phyloP scores from a whole-genome alignment of 64 coral and sea anemone genomes.

The Porites australiensis region DNA sequence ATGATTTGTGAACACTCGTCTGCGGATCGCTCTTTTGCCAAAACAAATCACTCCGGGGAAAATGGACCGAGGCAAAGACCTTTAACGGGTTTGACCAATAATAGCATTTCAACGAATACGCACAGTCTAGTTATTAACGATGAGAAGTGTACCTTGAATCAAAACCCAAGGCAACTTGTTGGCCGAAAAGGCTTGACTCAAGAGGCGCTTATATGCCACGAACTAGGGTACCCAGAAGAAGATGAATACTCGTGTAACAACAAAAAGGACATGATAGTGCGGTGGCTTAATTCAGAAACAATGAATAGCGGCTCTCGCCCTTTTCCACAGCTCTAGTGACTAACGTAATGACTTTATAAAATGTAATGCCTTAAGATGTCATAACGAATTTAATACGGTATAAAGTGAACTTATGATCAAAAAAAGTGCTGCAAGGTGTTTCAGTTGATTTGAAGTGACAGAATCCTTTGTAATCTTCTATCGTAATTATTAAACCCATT shows the following conservation, averaged over 20 bases:
- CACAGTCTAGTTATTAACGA: background rate
- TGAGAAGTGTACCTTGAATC: background rate
- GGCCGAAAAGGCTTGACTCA: background rate
- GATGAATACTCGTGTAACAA: background rate
- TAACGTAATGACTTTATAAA: background rate
- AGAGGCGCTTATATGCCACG: background rate
- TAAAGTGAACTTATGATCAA: background rate
- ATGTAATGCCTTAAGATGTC: background rate
- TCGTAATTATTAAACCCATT: no score
- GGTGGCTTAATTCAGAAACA: constrained; percentile 2
- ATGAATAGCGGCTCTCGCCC: background rate
- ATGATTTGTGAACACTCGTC: background rate
- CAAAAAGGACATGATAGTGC: constrained; percentile 20
- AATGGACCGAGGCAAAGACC: background rate
- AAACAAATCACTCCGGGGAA: background rate
- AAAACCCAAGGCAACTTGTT: background rate
- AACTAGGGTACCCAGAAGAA: background rate
- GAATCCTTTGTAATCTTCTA: no score
- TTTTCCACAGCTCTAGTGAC: background rate
- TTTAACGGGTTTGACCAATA: background rate
- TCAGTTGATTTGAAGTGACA: no score
- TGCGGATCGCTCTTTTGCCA: background rate
- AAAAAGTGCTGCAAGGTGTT: no score
- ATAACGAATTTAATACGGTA: background rate
- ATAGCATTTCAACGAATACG: background rate